Evolutionary conservation across 2,113 vertebrate species (phyloP).

Genomic region (Gopherus evgoodei): DNA sequence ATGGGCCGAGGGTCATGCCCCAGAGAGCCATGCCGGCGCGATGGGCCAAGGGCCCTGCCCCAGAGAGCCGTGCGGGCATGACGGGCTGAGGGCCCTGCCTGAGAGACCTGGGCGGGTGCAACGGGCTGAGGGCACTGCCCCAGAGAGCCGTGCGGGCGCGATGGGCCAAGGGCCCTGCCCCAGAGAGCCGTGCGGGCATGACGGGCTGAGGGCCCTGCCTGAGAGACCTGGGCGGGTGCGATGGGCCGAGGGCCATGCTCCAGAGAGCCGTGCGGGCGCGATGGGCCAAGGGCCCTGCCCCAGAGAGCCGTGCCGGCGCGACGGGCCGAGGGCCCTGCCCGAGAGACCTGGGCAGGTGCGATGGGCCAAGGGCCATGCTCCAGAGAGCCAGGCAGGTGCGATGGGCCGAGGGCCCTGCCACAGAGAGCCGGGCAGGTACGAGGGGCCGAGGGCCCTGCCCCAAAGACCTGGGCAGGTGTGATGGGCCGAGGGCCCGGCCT

Average conservation of each 20-base stretch:
- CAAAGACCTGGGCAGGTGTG: too few relatives aligned
- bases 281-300: neutral
- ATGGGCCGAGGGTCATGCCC: neutral
- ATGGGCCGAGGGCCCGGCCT: too few relatives aligned
- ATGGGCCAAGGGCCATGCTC: too few relatives aligned
- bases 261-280: neutral
- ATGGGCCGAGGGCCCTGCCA: too few relatives aligned
- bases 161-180: too few relatives aligned
- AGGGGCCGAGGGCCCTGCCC: too few relatives aligned
- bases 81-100: neutral
- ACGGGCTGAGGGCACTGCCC: neutral
- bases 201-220: neutral
- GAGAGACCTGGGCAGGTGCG: neutral
- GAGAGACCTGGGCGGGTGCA: neutral
- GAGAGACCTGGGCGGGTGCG: neutral
- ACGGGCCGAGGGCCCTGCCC: neutral
- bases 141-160: neutral
- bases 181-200: neutral
- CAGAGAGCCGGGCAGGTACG: too few relatives aligned
- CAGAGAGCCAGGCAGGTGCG: too few relatives aligned
- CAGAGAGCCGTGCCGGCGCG: neutral
- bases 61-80: neutral
- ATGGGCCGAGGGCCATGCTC: too few relatives aligned
- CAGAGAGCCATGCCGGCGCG: neutral
- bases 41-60: neutral